Evolutionary conservation across 2,113 vertebrate genomes (phyloP), one percentile per base, ranked within the genome.

Genomic region (Prunella fulvescens): DNA sequence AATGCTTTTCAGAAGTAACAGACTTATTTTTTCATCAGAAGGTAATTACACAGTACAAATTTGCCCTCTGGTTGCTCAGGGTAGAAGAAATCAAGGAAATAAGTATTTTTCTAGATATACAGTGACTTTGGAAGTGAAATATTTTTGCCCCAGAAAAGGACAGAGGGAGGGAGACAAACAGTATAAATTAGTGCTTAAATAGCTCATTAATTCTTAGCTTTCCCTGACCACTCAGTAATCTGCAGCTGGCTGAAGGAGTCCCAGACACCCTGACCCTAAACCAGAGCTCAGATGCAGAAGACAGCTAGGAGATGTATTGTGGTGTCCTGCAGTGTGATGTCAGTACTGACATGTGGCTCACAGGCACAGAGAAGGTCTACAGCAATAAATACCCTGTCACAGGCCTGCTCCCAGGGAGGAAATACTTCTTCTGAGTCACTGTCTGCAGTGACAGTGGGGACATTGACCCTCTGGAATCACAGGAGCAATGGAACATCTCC

Each of bases 401-500:
- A 24, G 96, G 91, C 61, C 93, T 97, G 42, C 88, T 98, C 35
- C 98, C 96, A 4, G 97, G 97, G 48, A 96, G 94, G 71, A 98
- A 98, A 91, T 97, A 95, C 86, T 98, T 91, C 87, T 98, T 95
- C 97, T 93, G 97, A 86, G 97, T 98, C 48, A 87, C 91, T 37
- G 96, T 96, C 24, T 97, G 87, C 64, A 98, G 91, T 72, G 92
- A 96, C 44, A 92, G 95, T 4, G 96, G 97, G 58, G 95, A 98
- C 82, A 96, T 94, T 5, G 93, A 97, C 56, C 96, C 97, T 5
- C 80, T 97, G 10, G 96, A 98, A 95, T 98, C 97, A 39, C 97
- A 93, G 74, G 96, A 98, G 33, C 93, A 95, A 37, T 91, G 97
- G 92, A 86, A 96, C 24, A 66, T 98, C 61, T 95, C 94, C 67